These are phyloP conservation scores for Thalassoma bifasciatum DNA, from an alignment of 2,113 vertebrate species.

Conservation along the genomic window DNA sequence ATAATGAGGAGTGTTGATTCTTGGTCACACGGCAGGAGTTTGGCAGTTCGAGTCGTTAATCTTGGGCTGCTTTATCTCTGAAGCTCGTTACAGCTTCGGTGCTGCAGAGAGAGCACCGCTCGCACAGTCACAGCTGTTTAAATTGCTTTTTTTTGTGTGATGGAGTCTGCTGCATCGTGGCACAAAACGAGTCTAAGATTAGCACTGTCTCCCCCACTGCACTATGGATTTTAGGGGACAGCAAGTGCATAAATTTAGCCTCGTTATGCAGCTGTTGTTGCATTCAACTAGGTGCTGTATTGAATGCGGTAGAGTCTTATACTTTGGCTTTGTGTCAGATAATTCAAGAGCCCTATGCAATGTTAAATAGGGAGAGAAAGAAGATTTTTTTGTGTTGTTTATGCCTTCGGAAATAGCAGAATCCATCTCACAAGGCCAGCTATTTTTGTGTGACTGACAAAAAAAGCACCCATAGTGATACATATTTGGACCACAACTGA, in stretches of 20 bases:
- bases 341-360: slow-evolving; percentile 9
- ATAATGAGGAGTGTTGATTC: slow-evolving; percentile 44
- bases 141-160: slow-evolving; percentile 38
- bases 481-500: neutral
- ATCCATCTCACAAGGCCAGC: neutral
- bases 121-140: slow-evolving; percentile 24
- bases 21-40: slow-evolving; percentile 50
- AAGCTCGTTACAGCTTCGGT: slow-evolving; percentile 54
- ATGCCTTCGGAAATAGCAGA: slow-evolving; percentile 6
- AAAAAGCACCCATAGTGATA: neutral
- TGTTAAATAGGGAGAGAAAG: slow-evolving; percentile 12
- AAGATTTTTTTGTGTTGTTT: slow-evolving; percentile 1
- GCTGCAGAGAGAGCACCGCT: slow-evolving; percentile 6
- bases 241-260: slow-evolving; percentile 37
- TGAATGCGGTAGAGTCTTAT: neutral
- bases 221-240: slow-evolving; percentile 30
- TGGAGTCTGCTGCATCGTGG: slow-evolving; percentile 34
- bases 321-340: neutral
- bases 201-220: slow-evolving; percentile 12
- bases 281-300: neutral
- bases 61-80: slow-evolving; percentile 34
- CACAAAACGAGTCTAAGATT: slow-evolving; percentile 27
- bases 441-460: neutral
- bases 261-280: slow-evolving; percentile 25
- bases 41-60: slow-evolving; percentile 44